These are phyloP conservation scores for Colossoma macropomum DNA, from an alignment of 2,113 vertebrate genomes.

Conservation along the genomic window DNA sequence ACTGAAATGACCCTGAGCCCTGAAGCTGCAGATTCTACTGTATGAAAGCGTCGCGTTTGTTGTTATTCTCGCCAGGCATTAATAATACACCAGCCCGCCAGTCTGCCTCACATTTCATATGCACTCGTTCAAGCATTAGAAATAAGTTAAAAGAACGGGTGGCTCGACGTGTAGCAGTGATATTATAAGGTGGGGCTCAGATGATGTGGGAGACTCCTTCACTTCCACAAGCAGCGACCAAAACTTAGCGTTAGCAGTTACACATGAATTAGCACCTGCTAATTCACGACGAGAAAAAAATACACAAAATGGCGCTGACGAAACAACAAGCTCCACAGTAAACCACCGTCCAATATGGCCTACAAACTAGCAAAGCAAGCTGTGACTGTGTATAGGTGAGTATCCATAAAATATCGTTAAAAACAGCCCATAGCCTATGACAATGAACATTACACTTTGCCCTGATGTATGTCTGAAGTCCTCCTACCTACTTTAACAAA, in stretches of 20 bases:
- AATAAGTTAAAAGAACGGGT: constrained; percentile 53
- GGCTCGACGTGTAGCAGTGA: constrained; percentile 43
- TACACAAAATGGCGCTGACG: not conserved
- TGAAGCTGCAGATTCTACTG: constrained; percentile 12
- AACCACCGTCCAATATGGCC: not conserved
- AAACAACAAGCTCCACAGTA: not conserved
- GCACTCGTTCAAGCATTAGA: constrained; percentile 68
- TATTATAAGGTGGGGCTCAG: constrained; percentile 58
- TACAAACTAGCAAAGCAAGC: constrained; percentile 8
- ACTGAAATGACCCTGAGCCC: not conserved
- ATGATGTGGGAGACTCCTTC: not conserved
- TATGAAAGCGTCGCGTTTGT: constrained; percentile 62
- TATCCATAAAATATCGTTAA: constrained; percentile 3
- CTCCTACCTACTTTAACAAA: not conserved
- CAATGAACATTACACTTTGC: constrained; percentile 9
- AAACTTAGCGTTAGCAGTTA: not conserved
- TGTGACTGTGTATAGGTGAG: not conserved
- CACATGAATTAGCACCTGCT: not conserved
- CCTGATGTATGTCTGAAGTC: not conserved
- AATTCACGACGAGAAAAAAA: not conserved
- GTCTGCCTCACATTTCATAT: constrained; percentile 69
- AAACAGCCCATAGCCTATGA: not conserved
- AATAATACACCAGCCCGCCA: constrained; percentile 71
- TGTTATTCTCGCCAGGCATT: constrained; percentile 64
- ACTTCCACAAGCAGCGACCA: not conserved